Percentiles rank a stretch among this genome's conserved stretches.
Evolutionary conservation across 92 coral and sea anemone genomes (phyloP).

Genomic region (Phymanthus crucifer): DNA sequence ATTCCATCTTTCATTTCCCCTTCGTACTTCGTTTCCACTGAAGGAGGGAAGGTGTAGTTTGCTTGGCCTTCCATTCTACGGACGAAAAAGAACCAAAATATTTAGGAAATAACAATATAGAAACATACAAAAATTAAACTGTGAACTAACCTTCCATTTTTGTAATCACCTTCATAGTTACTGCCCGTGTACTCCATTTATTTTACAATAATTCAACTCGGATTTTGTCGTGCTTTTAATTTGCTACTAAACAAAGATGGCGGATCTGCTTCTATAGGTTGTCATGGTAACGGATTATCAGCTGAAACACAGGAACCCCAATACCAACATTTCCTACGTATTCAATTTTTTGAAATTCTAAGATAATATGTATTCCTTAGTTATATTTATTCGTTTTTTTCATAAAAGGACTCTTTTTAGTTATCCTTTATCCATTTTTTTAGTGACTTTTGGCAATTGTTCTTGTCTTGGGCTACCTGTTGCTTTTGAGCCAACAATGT

Average conservation of each 20-base stretch:
- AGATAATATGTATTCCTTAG: not conserved
- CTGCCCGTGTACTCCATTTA: conserved; percentile 97
- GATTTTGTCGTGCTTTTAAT: not conserved
- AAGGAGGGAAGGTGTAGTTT: conserved; percentile 81
- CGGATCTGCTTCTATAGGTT: conserved; percentile 2
- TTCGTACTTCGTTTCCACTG: conserved; percentile 80
- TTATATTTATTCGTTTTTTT: not conserved
- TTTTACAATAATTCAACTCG: not conserved
- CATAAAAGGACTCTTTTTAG: not conserved
- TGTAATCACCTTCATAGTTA: conserved; percentile 79
- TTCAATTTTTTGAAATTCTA: not conserved
- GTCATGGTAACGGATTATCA: conserved; percentile 8
- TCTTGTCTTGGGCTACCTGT: conserved; percentile 16
- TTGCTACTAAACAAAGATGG: not conserved
- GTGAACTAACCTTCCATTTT: conserved; percentile 83
- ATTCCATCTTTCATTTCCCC: conserved; percentile 99
- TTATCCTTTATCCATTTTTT: not conserved
- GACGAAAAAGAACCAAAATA: not conserved
- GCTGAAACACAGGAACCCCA: conserved; percentile 20
- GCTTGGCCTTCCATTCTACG: conserved; percentile 97
- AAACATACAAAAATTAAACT: not conserved
- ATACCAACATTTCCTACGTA: not conserved
- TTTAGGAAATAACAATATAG: not conserved
- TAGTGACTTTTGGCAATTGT: no score
- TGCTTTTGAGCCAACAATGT: not conserved